A percentile compares a stretch with the other conserved stretches of the same genome.
These are phyloP conservation scores for Lycophotia porphyrea DNA, from an alignment of 2,888 invertebrate genomes.

Conservation along the genomic window DNA sequence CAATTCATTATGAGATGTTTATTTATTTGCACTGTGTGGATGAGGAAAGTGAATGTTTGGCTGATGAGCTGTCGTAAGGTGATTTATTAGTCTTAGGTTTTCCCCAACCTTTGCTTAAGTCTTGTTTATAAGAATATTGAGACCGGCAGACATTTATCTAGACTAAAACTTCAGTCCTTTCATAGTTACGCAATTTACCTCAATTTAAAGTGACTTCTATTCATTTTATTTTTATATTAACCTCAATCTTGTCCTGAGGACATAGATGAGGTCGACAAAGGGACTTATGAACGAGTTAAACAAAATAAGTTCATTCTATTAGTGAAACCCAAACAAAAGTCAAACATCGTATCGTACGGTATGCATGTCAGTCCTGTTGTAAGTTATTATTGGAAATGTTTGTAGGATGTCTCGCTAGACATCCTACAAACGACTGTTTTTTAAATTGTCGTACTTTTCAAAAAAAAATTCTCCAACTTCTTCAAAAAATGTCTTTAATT, in stretches of 20 bases:
- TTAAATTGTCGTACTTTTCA: too few relatives aligned
- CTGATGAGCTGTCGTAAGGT: background rate
- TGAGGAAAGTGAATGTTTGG: constrained; percentile 33
- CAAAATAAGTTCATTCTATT: too few relatives aligned
- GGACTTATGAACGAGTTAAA: too few relatives aligned
- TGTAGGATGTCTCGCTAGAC: background rate
- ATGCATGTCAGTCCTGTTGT: background rate
- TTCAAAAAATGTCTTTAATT: background rate
- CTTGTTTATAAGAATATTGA: too few relatives aligned
- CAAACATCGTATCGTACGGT: background rate
- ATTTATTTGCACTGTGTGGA: constrained; percentile 11
- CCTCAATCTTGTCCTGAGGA: too few relatives aligned
- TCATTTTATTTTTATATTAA: too few relatives aligned
- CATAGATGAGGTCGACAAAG: too few relatives aligned
- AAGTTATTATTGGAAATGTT: background rate
- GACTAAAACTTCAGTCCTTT: too few relatives aligned
- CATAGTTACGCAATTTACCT: too few relatives aligned
- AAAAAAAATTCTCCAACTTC: background rate
- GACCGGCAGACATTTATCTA: too few relatives aligned
- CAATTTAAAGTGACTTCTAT: too few relatives aligned
- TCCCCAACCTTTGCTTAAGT: background rate
- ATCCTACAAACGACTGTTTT: too few relatives aligned
- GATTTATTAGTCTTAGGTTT: constrained; percentile 18
- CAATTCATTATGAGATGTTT: constrained; percentile 44
- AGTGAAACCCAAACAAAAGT: background rate